Percentiles rank a stretch among this genome's conserved stretches.
Conservation (phyloP, 2,888 invertebrate genomes). For the Venusia cambrica region DNA sequence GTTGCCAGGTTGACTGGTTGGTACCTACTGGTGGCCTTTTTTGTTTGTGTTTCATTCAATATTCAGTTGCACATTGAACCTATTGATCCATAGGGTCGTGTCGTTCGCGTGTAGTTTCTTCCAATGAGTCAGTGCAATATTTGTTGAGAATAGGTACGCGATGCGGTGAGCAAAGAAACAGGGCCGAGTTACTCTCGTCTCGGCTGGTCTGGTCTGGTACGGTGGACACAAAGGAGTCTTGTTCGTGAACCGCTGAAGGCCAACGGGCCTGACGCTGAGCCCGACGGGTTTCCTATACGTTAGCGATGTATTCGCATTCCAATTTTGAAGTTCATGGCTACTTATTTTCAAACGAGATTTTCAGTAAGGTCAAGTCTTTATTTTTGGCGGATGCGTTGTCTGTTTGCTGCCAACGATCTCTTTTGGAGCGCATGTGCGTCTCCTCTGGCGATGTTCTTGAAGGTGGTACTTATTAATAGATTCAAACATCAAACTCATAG, state of each 20-base stretch:
- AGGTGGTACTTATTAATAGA: slow-evolving; percentile 43
- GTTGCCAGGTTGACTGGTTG: no score
- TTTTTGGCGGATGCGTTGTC: slow-evolving; percentile 66
- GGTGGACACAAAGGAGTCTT: slow-evolving; percentile 67
- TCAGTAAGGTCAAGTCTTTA: slow-evolving; percentile 72
- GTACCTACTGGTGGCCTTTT: no score
- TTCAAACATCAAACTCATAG: slow-evolving; percentile 41
- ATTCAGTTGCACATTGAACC: slow-evolving; percentile 22
- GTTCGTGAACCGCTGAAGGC: slow-evolving; percentile 76
- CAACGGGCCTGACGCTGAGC: slow-evolving; percentile 59
- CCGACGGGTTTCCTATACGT: slow-evolving; percentile 60
- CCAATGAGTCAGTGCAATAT: slow-evolving; percentile 23
- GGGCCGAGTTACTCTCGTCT: no score
- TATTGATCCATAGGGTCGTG: slow-evolving; percentile 22
- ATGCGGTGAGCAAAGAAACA: slow-evolving; percentile 20
- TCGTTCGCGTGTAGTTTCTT: slow-evolving; percentile 15
- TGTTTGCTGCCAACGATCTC: slow-evolving; percentile 60
- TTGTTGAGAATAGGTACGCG: slow-evolving; percentile 14
- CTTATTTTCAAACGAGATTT: slow-evolving; percentile 71
- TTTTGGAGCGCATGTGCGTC: slow-evolving; percentile 48
- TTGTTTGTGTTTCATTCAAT: slow-evolving; percentile 25
- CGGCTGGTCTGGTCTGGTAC: slow-evolving; percentile 33
- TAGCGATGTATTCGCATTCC: slow-evolving; percentile 56
- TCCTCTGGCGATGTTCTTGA: slow-evolving; percentile 36
- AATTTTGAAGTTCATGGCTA: slow-evolving; percentile 71